Percentiles rank a stretch among this genome's conserved stretches.
phyloP scores from a whole-genome alignment of 1,140 invertebrate genomes.

The Bombus pascuorum region DNA sequence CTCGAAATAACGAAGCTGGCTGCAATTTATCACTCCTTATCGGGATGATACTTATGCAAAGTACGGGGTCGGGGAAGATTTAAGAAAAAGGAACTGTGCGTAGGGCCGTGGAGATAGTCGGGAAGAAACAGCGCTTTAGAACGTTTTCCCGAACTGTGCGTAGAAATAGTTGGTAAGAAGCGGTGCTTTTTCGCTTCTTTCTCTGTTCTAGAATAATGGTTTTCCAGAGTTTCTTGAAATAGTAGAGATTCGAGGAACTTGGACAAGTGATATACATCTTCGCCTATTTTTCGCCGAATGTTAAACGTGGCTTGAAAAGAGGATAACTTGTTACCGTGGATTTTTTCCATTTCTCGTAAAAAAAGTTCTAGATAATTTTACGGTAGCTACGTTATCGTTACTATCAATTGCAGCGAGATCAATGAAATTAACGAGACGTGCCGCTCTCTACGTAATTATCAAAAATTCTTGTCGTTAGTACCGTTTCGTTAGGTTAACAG shows the following conservation, averaged over 20 bases:
- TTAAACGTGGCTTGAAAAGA: background rate
- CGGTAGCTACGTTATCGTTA: too few relatives aligned
- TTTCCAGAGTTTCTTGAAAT: background rate
- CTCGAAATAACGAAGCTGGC: constrained; percentile 9
- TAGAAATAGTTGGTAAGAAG: constrained; percentile 16
- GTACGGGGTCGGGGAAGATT: background rate
- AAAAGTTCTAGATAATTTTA: too few relatives aligned
- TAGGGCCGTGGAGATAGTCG: constrained; percentile 23
- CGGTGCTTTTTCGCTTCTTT: background rate
- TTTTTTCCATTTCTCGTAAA: background rate
- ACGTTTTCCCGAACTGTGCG: background rate
- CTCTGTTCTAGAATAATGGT: background rate
- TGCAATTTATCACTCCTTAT: constrained; percentile 32
- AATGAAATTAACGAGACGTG: background rate
- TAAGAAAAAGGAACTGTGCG: constrained; percentile 2
- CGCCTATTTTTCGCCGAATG: background rate
- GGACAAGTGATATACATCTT: background rate
- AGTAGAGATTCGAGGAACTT: background rate
- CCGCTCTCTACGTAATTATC: background rate
- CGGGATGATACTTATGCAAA: constrained; percentile 11
- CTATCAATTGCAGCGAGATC: too few relatives aligned
- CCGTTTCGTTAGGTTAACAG: background rate
- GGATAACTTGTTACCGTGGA: background rate
- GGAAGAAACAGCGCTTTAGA: background rate
- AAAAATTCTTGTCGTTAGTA: background rate